These are phyloP conservation scores for Sipha maydis DNA, from an alignment of 2,888 invertebrate genomes.

Conservation along the genomic window DNA sequence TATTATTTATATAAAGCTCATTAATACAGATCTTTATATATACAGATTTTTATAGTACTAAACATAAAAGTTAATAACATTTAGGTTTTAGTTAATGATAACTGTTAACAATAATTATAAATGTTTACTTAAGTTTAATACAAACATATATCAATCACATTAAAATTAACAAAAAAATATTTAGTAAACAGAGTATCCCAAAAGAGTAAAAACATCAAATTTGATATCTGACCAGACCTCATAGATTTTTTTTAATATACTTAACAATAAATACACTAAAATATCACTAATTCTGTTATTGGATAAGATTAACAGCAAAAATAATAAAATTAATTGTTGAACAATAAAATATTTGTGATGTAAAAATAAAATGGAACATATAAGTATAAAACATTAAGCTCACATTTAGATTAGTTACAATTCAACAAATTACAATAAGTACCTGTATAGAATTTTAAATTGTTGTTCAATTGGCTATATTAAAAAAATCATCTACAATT, in stretches of 20 bases:
- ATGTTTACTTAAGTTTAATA: not conserved
- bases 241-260: not conserved
- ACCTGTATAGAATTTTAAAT: not conserved
- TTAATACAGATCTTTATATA: slow-evolving; percentile 44
- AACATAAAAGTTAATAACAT: not conserved
- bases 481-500: not conserved
- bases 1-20: slow-evolving; percentile 26
- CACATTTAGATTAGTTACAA: not conserved
- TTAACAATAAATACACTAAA: slow-evolving; percentile 34
- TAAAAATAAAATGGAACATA: slow-evolving; percentile 21
- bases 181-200: not conserved
- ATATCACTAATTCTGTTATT: slow-evolving; percentile 14
- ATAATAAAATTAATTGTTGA: slow-evolving; percentile 56
- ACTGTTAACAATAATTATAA: not conserved
- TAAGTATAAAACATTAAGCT: slow-evolving; percentile 40
- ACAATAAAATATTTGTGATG: slow-evolving; percentile 5
- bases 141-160: not conserved
- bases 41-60: slow-evolving; percentile 21
- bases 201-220: not conserved
- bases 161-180: slow-evolving; percentile 2
- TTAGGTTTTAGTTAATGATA: not conserved
- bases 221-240: not conserved
- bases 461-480: not conserved
- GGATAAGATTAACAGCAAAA: slow-evolving; percentile 34
- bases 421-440: not conserved